Conservation (phyloP, 2,797 vertebrate species). For the Prunella strophiata region DNA sequence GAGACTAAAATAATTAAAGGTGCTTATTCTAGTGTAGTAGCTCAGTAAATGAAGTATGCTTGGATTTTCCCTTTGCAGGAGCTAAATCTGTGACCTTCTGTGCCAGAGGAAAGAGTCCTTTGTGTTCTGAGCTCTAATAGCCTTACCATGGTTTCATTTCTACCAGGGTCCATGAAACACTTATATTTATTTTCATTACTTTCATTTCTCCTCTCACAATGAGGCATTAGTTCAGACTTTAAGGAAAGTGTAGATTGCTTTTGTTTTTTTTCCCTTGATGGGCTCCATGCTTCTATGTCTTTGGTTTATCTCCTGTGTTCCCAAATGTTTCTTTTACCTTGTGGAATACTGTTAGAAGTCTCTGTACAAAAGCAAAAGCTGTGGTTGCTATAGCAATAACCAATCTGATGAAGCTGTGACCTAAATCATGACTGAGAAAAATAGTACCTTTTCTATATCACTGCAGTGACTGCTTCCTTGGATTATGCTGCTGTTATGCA, state of each 20-base stretch:
- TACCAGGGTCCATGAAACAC: background rate
- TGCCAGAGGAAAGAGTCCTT: conserved; percentile 9
- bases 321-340: conserved; percentile 71
- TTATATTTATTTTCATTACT: conserved; percentile 10
- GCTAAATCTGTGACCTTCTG: conserved; percentile 29
- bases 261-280: background rate
- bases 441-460: conserved; percentile 72
- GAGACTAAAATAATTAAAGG: conserved; percentile 64
- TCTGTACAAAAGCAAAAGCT: conserved; percentile 77
- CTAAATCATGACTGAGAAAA: conserved; percentile 82
- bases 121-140: conserved; percentile 26
- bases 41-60: conserved; percentile 26
- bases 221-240: background rate
- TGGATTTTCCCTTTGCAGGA: conserved; percentile 31
- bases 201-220: background rate
- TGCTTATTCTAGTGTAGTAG: conserved; percentile 16
- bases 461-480: conserved; percentile 42
- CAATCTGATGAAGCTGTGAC: conserved; percentile 82
- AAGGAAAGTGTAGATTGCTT: background rate
- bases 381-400: conserved; percentile 90
- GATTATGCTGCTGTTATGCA: conserved; percentile 18
- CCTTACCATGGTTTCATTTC: conserved; percentile 16
- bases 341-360: conserved; percentile 78
- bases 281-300: conserved; percentile 53
- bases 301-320: conserved; percentile 54